Percentiles rank a stretch among this genome's conserved stretches.
Evolutionary conservation across 2,888 invertebrate species (phyloP).

Genomic region (Philopedon plagiatum): DNA sequence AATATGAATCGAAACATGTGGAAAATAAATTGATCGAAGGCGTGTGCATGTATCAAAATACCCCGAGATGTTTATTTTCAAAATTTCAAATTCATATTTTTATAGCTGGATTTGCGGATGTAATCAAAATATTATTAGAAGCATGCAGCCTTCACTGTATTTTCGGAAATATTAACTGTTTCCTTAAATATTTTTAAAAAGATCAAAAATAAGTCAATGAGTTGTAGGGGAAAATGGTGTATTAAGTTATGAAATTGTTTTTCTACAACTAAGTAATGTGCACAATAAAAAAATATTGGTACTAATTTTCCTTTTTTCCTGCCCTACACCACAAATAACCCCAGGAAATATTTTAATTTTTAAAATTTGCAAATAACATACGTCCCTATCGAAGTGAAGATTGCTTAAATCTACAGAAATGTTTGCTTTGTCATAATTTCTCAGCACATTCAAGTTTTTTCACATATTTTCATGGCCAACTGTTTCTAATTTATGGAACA

Average conservation of each 20-base stretch:
- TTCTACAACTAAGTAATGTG: too few species aligned
- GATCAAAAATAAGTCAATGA: background rate
- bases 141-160: background rate
- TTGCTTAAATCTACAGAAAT: constrained; percentile 7
- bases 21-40: background rate
- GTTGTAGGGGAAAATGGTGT: background rate
- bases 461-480: constrained; percentile 5
- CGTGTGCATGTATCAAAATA: constrained; percentile 1
- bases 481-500: constrained; percentile 39
- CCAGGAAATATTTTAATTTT: background rate
- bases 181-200: background rate
- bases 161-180: background rate
- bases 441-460: constrained; percentile 7
- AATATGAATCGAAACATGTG: constrained; percentile 14
- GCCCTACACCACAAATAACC: background rate
- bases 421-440: background rate
- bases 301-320: background rate
- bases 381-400: background rate
- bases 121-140: constrained; percentile 8
- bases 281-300: too few species aligned
- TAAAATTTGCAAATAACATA: constrained; percentile 12
- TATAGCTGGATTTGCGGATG: background rate
- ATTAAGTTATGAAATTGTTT: too few species aligned
- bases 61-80: constrained; percentile 5
- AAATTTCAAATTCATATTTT: background rate